These are phyloP conservation scores for Dolichomitus sp. DNA, from an alignment of 2,888 invertebrate genomes.

Conservation along the genomic window DNA sequence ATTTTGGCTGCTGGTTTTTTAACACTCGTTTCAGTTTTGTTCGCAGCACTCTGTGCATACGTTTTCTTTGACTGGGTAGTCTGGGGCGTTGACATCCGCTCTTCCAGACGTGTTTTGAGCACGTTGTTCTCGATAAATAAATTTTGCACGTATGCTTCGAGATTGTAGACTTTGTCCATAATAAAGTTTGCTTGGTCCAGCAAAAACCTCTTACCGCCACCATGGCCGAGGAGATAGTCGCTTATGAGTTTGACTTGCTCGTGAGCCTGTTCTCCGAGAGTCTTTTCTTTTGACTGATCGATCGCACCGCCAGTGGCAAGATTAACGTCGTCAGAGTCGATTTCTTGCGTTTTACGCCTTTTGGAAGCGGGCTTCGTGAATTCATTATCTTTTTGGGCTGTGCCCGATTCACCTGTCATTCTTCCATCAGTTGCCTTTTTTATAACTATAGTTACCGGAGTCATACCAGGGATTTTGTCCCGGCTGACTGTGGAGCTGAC, in stretches of 20 bases:
- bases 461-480: too few relatives aligned
- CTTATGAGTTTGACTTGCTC: not conserved
- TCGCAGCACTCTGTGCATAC: not conserved
- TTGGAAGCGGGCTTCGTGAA: not conserved
- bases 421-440: not conserved
- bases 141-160: not conserved
- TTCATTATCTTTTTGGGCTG: not conserved
- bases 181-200: not conserved
- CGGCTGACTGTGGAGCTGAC: too few relatives aligned
- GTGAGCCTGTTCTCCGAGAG: not conserved
- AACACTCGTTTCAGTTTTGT: not conserved
- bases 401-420: not conserved
- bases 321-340: not conserved
- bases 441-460: not conserved
- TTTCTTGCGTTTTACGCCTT: not conserved
- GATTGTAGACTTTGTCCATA: not conserved
- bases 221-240: not conserved
- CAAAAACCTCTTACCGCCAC: not conserved
- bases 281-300: not conserved
- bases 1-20: not conserved
- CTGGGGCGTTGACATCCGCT: not conserved
- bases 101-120: not conserved
- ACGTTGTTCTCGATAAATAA: not conserved
- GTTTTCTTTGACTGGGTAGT: not conserved
- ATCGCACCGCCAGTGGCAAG: not conserved